Percentiles rank a stretch among this genome's conserved stretches.
Evolutionary conservation across 2,888 invertebrate genomes (phyloP).

Genomic region (Anaspis maculata): DNA sequence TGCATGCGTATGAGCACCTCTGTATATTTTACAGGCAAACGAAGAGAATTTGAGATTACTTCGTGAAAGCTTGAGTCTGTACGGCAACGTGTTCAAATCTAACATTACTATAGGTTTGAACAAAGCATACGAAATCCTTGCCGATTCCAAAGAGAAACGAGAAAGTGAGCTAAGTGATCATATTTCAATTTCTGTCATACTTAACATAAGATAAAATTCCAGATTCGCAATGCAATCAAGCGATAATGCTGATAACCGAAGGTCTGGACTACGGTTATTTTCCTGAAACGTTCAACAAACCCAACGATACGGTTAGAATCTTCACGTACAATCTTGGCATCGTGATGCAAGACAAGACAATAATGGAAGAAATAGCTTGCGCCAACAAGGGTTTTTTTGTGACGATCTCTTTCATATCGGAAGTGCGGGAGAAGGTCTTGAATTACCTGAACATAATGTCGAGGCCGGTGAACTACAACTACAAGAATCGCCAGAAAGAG

Average conservation of each 20-base stretch:
- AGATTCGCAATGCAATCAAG: slow-evolving; percentile 66
- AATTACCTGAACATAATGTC: slow-evolving; percentile 96
- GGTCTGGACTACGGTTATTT: slow-evolving; percentile 90
- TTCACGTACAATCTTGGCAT: slow-evolving; percentile 92
- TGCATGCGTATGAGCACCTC: no score
- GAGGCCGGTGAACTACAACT: slow-evolving; percentile 73
- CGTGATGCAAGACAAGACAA: slow-evolving; percentile 61
- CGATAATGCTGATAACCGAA: slow-evolving; percentile 97
- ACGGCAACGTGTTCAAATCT: slow-evolving; percentile 27
- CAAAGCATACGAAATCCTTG: slow-evolving; percentile 79
- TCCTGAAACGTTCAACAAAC: slow-evolving; percentile 70
- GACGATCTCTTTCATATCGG: slow-evolving; percentile 88
- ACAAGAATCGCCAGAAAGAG: slow-evolving; percentile 37
- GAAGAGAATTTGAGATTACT: slow-evolving; percentile 39
- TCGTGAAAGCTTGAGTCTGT: slow-evolving; percentile 33
- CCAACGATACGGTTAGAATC: slow-evolving; percentile 72
- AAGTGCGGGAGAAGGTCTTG: slow-evolving; percentile 88
- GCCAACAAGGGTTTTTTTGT: slow-evolving; percentile 92
- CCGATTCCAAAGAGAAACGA: slow-evolving; percentile 24
- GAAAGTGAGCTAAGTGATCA: no score
- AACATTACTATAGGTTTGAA: slow-evolving; percentile 40
- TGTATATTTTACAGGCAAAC: no score
- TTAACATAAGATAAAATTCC: no score
- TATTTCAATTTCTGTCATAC: no score
- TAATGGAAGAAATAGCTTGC: slow-evolving; percentile 97